phyloP scores from a whole-genome alignment of 2,797 vertebrate genomes.

The Adrianichthys oophorus region DNA sequence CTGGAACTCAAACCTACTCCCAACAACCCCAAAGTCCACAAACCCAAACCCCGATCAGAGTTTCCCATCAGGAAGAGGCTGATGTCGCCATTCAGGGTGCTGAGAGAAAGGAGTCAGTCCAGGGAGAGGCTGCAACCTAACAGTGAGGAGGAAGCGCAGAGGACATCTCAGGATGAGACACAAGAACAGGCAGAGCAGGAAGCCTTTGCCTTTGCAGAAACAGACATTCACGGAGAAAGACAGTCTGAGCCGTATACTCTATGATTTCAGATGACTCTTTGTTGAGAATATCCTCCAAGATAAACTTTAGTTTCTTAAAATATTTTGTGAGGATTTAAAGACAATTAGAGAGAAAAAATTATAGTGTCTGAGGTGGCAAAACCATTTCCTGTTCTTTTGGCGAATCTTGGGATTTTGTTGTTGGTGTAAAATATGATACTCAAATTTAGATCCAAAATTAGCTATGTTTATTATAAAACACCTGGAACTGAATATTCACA shows the following conservation, averaged over 20 bases:
- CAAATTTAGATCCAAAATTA: too few species aligned
- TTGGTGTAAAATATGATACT: too few species aligned
- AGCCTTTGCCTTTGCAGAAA: slow-evolving; percentile 73
- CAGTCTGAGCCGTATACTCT: slow-evolving; percentile 1
- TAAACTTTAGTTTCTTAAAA: neutral
- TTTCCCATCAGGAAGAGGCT: slow-evolving; percentile 68
- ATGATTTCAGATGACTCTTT: neutral
- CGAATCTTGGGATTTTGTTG: too few species aligned
- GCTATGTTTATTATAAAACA: too few species aligned
- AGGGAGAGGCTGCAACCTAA: slow-evolving; percentile 74
- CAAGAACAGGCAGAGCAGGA: slow-evolving; percentile 63
- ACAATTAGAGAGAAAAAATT: neutral
- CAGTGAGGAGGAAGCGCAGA: neutral
- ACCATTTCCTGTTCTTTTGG: too few species aligned
- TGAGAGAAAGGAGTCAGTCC: slow-evolving; percentile 84
- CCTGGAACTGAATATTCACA: too few species aligned
- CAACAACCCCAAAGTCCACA: slow-evolving; percentile 26
- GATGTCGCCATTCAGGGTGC: slow-evolving; percentile 75
- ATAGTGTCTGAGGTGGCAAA: too few species aligned
- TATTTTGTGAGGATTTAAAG: neutral
- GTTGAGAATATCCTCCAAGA: neutral
- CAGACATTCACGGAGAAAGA: slow-evolving; percentile 76
- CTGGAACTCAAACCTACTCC: slow-evolving; percentile 3
- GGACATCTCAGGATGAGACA: slow-evolving; percentile 38
- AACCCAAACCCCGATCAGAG: slow-evolving; percentile 55